Conservation (phyloP, 2,888 invertebrate species). For the Seira musarum region DNA sequence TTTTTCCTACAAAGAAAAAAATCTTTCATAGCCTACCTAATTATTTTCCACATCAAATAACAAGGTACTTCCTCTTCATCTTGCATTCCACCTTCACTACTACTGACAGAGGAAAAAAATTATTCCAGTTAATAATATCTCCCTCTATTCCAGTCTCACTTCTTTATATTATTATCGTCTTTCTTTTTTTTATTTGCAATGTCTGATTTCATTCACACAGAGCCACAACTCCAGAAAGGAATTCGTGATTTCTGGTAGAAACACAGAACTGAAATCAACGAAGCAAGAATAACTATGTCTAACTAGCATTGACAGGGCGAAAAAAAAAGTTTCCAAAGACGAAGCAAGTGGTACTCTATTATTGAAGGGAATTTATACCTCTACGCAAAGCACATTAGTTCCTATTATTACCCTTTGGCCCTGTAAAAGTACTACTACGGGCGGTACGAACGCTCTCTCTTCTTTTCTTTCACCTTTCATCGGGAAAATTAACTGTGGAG, state of each 20-base stretch:
- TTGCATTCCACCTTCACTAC: too few species aligned
- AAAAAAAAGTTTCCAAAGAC: neutral
- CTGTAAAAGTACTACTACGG: neutral
- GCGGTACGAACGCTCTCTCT: neutral
- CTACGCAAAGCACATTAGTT: neutral
- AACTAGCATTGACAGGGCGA: neutral
- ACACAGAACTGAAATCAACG: neutral
- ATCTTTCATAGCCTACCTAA: too few species aligned
- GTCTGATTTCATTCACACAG: too few species aligned
- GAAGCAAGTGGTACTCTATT: neutral
- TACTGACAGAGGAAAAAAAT: too few species aligned
- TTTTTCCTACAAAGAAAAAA: neutral
- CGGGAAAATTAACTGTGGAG: constrained; percentile 36
- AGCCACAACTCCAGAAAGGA: too few species aligned
- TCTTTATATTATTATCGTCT: too few species aligned
- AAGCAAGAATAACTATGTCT: neutral
- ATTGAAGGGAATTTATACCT: neutral
- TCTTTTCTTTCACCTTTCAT: constrained; percentile 42
- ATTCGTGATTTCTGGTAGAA: neutral
- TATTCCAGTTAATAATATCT: too few species aligned
- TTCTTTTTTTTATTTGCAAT: too few species aligned
- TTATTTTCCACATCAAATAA: constrained; percentile 23
- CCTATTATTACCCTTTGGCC: neutral
- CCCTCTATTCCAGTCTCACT: too few species aligned
- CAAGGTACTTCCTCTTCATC: too few species aligned